Evolutionary conservation across 2,797 vertebrate genomes (phyloP), one percentile per base, ranked within the genome.

Genomic region (Arnoldichthys spilopterus): DNA sequence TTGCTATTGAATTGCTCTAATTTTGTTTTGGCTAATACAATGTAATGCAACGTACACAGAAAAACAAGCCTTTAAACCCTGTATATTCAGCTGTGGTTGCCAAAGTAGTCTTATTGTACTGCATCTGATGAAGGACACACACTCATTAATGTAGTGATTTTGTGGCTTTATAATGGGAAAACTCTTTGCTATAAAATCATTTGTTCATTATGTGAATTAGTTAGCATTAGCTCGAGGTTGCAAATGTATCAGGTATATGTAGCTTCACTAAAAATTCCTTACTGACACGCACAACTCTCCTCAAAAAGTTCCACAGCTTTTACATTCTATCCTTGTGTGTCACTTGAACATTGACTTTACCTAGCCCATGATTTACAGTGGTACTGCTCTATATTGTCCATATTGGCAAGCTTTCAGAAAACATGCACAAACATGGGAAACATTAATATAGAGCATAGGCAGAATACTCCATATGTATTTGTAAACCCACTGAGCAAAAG

Each of bases 1-100:
- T 49, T 79, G 51, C 58, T 62, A 28, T 4, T 32, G 30, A 49
- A 53, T 49, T 67, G 72, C 62, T 85, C 70, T 59, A 73, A 84
- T 79, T 49, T 34, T 22, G 28, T 24, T 54, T 24, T 18, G 20
- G 20, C 69, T 32, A 16, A 32, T 49, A 15, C 20, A 67, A 67
- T 28, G 40, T 56, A 32, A 61, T 34, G n/a, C n/a, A n/a, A n/a
- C n/a, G 47, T 34, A 53, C 51, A 37, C 30, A 37, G 30, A 51
- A 71, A 54, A 69, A 54, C 30, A 56, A 53, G 6, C 49, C n/a
- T 71, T 54, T 71, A 49, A 40, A n/a, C 15, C 30, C 18, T 56
- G 26, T 54, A 49, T 37, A 54, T 4, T 43, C 40, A 43, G 5
- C 40, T 12, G 40, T 43, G 40, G 11, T 43, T 43, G 28, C 69